Evolutionary conservation across 2,113 vertebrate species (phyloP).

Genomic region (Axis porcinus): DNA sequence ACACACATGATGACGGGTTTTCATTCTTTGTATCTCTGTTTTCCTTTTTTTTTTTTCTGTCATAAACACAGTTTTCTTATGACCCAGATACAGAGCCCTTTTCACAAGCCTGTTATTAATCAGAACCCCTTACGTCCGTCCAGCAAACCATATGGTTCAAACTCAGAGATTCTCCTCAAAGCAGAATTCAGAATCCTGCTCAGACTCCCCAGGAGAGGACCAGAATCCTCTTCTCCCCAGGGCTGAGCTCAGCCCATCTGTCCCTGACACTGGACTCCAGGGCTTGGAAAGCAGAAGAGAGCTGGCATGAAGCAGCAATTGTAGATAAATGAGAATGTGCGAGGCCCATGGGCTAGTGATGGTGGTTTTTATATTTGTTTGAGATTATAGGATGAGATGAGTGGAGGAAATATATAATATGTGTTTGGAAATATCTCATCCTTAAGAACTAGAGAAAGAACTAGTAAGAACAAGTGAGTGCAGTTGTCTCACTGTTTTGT

Average conservation of each 20-base stretch:
- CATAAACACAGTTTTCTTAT: slow-evolving; percentile 48
- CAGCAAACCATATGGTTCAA: slow-evolving; percentile 68
- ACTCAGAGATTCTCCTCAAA: slow-evolving; percentile 47
- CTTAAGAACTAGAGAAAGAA: neutral
- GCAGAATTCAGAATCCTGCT: slow-evolving; percentile 56
- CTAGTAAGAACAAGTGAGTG: neutral
- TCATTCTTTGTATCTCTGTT: slow-evolving; percentile 2
- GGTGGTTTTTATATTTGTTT: slow-evolving; percentile 33
- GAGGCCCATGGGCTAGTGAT: neutral
- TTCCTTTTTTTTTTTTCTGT: neutral
- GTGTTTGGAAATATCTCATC: neutral
- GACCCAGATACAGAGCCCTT: slow-evolving; percentile 60
- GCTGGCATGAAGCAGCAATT: slow-evolving; percentile 38
- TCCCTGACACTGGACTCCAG: slow-evolving; percentile 56
- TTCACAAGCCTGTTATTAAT: slow-evolving; percentile 40
- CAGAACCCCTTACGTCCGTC: slow-evolving; percentile 48
- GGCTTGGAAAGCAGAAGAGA: slow-evolving; percentile 52
- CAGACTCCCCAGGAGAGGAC: slow-evolving; percentile 44
- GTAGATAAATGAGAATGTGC: slow-evolving; percentile 43
- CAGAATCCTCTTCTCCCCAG: slow-evolving; percentile 55
- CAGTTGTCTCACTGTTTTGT: neutral
- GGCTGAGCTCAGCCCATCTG: slow-evolving; percentile 66
- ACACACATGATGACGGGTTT: neutral
- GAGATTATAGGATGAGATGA: neutral
- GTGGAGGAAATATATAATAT: neutral